Conservation (phyloP, 2,113 vertebrate genomes). For the Neoarius graeffei region DNA sequence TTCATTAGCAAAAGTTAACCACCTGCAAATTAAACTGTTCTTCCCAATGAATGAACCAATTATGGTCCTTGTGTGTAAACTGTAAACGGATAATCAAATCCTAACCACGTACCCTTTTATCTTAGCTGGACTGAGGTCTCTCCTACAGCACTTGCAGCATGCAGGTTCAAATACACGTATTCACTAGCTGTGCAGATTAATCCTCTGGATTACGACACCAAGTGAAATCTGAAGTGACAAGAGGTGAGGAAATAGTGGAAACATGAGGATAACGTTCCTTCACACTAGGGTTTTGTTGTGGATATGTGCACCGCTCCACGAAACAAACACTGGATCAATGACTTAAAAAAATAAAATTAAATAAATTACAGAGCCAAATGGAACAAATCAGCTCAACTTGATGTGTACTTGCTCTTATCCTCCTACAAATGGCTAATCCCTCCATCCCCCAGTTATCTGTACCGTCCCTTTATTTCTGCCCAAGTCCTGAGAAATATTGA, state of each 20-base stretch:
- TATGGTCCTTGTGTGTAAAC: background rate
- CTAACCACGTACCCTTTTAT: background rate
- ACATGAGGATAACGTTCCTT: background rate
- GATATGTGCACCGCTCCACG: background rate
- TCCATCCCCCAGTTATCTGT: conserved; percentile 13
- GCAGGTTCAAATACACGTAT: conserved; percentile 11
- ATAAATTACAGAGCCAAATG: background rate
- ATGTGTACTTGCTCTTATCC: background rate
- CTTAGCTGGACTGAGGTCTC: conserved; percentile 22
- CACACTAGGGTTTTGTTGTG: conserved; percentile 4
- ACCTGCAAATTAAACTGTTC: background rate
- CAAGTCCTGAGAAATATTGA: conserved; percentile 98
- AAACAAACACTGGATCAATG: background rate
- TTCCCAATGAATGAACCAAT: background rate
- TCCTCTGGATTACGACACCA: background rate
- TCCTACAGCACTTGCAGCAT: conserved; percentile 31
- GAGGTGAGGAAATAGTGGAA: background rate
- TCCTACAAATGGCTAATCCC: conserved; percentile 1
- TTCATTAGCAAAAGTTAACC: background rate
- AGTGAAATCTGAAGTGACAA: background rate
- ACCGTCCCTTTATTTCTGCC: conserved; percentile 81
- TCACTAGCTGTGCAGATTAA: conserved; percentile 17
- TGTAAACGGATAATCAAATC: conserved; percentile 3
- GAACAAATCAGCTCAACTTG: conserved; percentile 7
- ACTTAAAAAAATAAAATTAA: background rate